Evolutionary conservation across 1,140 invertebrate genomes (phyloP), one percentile per base, ranked within the genome.

Genomic region (Drosophila tsacasi): DNA sequence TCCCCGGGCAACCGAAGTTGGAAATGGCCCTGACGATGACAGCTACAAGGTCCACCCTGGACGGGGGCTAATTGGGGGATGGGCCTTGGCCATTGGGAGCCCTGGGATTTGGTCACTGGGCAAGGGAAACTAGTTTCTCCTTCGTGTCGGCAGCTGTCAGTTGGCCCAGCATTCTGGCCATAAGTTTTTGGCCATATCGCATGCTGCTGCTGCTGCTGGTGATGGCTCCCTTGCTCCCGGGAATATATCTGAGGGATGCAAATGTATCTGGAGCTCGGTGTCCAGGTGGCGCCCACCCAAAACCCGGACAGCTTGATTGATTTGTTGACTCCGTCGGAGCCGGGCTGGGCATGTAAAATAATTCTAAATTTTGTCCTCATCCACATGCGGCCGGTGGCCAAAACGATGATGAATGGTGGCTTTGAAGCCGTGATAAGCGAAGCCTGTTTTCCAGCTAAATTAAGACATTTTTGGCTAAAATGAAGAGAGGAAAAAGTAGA

Each of bases 341-440:
- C 15, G 7, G 5, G 23, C 7, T 10, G 5, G 67, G 21, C 69
- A 60, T 72, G 69, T 50, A 72, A 72, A 74, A 32, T 73, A 74
- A 73, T 74, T 74, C 55, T 50, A 73, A 42, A 74, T 74, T 69
- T 77, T 44, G 74, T 63, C 19, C 39, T 57, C 40, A 19, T 55
- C 49, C 40, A 17, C 27, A 17, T 59, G 54, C 37, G 32, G 59
- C 37, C 55, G 52, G 42, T 58, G 44, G 25, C 65, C 76, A 79
- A 72, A 57, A 79, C 55, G 76, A 79, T 79, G 76, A 79, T 79
- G 46, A 79, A 79, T 78, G 76, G 59, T 25, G 35, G 35, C 10
- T 23, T 12, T 21, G 15, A 5, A 13, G 35, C 35, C 23, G 35
- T 35, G 19, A n/a, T n/a, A 25, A 23, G 27, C 3, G 17, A 12